Conservation (phyloP, 2,888 invertebrate species). For the Drosophila mercatorum region DNA sequence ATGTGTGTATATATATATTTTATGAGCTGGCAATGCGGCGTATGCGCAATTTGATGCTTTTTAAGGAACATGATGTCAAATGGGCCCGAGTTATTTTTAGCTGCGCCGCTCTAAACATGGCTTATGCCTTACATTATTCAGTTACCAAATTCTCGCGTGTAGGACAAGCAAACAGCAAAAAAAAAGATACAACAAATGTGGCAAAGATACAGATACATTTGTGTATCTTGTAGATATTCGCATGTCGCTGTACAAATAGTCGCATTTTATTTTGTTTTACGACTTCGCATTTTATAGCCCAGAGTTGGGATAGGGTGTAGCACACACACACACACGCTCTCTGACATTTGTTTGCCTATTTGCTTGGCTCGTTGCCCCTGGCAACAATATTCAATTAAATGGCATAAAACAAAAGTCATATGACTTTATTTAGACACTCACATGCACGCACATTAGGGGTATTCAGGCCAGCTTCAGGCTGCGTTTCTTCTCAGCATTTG, state of each 20-base stretch:
- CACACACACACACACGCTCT: neutral
- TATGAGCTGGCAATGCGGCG: slow-evolving; percentile 31
- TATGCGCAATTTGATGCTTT: slow-evolving; percentile 48
- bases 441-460: slow-evolving; percentile 14
- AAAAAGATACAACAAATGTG: neutral
- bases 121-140: slow-evolving; percentile 1
- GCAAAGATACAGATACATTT: slow-evolving; percentile 24
- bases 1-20: neutral
- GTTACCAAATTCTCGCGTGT: slow-evolving; percentile 18
- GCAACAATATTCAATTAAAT: slow-evolving; percentile 64
- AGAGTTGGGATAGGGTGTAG: slow-evolving; percentile 10
- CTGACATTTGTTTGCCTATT: slow-evolving; percentile 8
- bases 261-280: slow-evolving; percentile 53
- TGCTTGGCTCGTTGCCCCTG: slow-evolving; percentile 43
- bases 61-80: slow-evolving; percentile 24
- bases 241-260: slow-evolving; percentile 58
- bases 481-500: neutral
- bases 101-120: neutral
- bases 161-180: slow-evolving; percentile 21
- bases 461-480: neutral
- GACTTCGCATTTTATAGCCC: slow-evolving; percentile 12
- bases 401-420: slow-evolving; percentile 46
- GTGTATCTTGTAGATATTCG: slow-evolving; percentile 41
- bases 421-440: slow-evolving; percentile 36
- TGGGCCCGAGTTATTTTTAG: slow-evolving; percentile 14